Base-by-base conservation (phyloP, 2,113 vertebrate genomes). In the Microtus montanus region DNA sequence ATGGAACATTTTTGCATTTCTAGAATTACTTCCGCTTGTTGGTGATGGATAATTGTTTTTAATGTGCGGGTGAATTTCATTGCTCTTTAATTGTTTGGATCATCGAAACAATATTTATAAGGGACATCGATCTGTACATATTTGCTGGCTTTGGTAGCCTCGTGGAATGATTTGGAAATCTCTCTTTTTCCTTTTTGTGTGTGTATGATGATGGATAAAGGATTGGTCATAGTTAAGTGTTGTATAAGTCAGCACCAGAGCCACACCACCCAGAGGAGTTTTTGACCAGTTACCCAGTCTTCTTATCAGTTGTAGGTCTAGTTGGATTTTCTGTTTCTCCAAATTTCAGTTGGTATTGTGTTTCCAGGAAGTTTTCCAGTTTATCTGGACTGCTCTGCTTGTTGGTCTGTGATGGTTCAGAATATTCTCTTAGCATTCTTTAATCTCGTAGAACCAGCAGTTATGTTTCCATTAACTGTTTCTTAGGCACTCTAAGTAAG, bases 1-100 rank as follows among this genome's bases (percentile, higher is more conserved):
- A 58, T 58, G 15, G 8, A 47, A n/a, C 19, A 79, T 83, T 41
- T 73, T 70, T 88, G 41, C 41, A 71, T 63, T 91, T 49, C 49
- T 58, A 54, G 22, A 88, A 77, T 77, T 64, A 61, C 49, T 96
- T 96, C 49, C 17, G 38, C 49, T 83, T 91, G 47, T 20, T 95
- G 61, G 58, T 87, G 83, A 52, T 68, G 15, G 87, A 75, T 75
- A 63, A 47, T 52, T 80, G 30, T 64, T 95, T 91, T 82, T 58
- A 87, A 66, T 49, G 66, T 75, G 20, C 17, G 66, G 47, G 9
- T 49, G 28, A 75, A 70, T 91, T 52, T n/a, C 7, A 35, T 47
- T 77, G 11, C 2, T 64, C 64, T 87, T 63, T 41, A 74, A 49
- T 77, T 63, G 20, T 71, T 73, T 88, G 4, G 44, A 68, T 80